phyloP scores from a whole-genome alignment of 2,113 vertebrate species.

The Petroica traversi region DNA sequence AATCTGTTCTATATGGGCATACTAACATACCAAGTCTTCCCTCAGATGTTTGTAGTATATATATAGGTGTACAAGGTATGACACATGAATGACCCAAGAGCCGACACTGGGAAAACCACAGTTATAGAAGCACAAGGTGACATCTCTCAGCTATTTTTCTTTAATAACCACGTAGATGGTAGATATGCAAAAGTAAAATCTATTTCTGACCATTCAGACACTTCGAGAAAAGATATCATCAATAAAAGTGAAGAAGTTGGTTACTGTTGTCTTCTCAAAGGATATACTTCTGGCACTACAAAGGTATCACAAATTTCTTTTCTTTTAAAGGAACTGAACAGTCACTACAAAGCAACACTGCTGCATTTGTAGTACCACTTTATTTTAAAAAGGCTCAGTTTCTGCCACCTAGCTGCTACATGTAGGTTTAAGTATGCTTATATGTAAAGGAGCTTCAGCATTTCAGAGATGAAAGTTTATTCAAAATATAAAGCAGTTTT shows the following conservation, averaged over 20 bases:
- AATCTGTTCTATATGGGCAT: background rate
- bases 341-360: background rate
- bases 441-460: background rate
- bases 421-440: background rate
- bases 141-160: background rate
- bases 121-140: background rate
- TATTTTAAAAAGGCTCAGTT: background rate
- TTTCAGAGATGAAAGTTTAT: background rate
- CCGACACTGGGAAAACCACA: background rate
- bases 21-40: background rate
- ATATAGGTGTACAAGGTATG: background rate
- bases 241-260: background rate
- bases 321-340: background rate
- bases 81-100: background rate
- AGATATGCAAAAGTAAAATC: background rate
- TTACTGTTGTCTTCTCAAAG: background rate
- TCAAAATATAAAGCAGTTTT: background rate
- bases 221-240: background rate
- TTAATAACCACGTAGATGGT: background rate
- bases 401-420: constrained; percentile 56
- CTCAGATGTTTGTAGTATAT: background rate
- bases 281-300: background rate
- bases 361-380: background rate
- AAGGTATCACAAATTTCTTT: background rate
- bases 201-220: background rate